phyloP scores from a whole-genome alignment of 2,113 vertebrate genomes.

The Aspiorhynchus laticeps region DNA sequence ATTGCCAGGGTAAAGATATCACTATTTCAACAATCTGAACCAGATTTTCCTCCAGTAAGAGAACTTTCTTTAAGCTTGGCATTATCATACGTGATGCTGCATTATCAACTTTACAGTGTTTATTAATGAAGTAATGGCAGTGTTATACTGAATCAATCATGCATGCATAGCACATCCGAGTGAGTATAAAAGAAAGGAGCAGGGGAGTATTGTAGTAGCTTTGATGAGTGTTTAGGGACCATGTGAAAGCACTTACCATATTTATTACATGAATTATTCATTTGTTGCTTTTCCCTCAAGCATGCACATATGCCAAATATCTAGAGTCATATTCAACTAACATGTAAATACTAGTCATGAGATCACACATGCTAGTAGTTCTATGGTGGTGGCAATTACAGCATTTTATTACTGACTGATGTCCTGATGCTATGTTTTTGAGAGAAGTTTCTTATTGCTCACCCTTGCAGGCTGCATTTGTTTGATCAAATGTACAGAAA shows the following conservation, averaged over 20 bases:
- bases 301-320: constrained; percentile 47
- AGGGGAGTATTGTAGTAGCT: constrained; percentile 57
- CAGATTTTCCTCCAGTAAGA: background rate
- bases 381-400: background rate
- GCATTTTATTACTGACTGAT: background rate
- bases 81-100: background rate
- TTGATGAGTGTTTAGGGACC: constrained; percentile 57
- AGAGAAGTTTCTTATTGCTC: background rate
- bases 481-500: too few species aligned
- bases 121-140: constrained; percentile 40
- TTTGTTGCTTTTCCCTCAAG: constrained; percentile 55
- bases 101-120: constrained; percentile 10
- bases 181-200: background rate
- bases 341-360: background rate
- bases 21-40: background rate
- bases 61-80: background rate
- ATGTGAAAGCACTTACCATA: constrained; percentile 69
- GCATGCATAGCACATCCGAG: background rate
- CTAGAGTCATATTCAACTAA: background rate
- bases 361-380: background rate
- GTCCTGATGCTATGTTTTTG: background rate
- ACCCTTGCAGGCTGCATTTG: too few species aligned
- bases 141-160: constrained; percentile 42
- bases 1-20: background rate
- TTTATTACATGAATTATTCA: constrained; percentile 73